These are phyloP conservation scores for Scaptodrosophila latifasciaeformis DNA, from an alignment of 2,888 invertebrate genomes.

Conservation along the genomic window DNA sequence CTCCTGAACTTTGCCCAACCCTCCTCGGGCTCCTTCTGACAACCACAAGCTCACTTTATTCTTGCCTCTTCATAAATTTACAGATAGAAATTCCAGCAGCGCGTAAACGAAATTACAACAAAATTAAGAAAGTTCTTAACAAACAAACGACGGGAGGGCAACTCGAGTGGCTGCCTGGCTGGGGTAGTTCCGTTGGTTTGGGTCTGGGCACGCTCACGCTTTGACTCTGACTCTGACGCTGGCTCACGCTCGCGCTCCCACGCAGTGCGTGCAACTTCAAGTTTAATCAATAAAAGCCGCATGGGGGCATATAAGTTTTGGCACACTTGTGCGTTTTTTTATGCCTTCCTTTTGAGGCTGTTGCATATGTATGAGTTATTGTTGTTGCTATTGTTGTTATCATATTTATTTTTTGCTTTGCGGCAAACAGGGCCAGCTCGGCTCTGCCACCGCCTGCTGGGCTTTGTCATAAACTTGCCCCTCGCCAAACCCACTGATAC, in stretches of 20 bases:
- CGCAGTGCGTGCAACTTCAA: slow-evolving; percentile 59
- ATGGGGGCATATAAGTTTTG: slow-evolving; percentile 33
- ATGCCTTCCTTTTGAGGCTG: background rate
- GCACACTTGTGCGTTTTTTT: slow-evolving; percentile 1
- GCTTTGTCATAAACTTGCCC: slow-evolving; percentile 46
- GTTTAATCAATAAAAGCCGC: slow-evolving; percentile 66
- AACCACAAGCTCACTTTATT: no score
- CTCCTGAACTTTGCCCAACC: no score
- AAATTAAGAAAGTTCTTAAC: slow-evolving; percentile 62
- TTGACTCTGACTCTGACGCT: background rate
- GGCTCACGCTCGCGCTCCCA: slow-evolving; percentile 28
- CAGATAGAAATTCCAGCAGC: slow-evolving; percentile 69
- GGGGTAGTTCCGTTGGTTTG: background rate
- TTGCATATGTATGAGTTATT: background rate
- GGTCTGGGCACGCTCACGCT: background rate
- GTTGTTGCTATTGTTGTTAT: slow-evolving; percentile 46
- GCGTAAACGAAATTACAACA: slow-evolving; percentile 65
- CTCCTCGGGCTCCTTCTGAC: background rate
- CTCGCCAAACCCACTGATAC: background rate
- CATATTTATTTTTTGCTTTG: slow-evolving; percentile 8
- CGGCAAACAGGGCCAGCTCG: slow-evolving; percentile 8
- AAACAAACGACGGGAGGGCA: slow-evolving; percentile 26
- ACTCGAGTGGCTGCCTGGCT: background rate
- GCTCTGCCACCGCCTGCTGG: slow-evolving; percentile 39
- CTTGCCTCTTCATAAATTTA: slow-evolving; percentile 56